phyloP scores from a whole-genome alignment of 2,888 invertebrate species.

The Apotomis betuletana region DNA sequence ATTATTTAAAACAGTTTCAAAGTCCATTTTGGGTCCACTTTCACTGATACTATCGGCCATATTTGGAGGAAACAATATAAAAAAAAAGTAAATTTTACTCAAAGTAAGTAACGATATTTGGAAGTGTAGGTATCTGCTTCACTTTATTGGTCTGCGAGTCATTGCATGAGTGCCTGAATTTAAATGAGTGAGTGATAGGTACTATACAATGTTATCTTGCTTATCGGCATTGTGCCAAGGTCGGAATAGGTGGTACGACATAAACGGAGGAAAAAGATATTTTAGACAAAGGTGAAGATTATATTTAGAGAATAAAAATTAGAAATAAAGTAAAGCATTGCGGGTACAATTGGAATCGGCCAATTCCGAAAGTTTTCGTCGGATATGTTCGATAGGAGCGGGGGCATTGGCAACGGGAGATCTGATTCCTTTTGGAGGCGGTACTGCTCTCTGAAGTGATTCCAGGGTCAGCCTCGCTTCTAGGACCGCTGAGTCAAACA shows the following conservation, averaged over 20 bases:
- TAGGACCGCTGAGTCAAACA: conserved; percentile 75
- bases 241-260: conserved; percentile 12
- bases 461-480: conserved; percentile 69
- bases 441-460: conserved; percentile 49
- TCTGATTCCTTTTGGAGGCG: conserved; percentile 41
- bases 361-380: conserved; percentile 64
- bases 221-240: conserved; percentile 40
- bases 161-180: conserved; percentile 31
- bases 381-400: conserved; percentile 65
- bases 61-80: conserved; percentile 9
- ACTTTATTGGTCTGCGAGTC: conserved; percentile 18
- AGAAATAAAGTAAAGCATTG: neutral
- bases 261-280: conserved; percentile 16
- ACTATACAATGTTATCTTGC: conserved; percentile 37
- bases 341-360: conserved; percentile 53
- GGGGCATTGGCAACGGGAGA: conserved; percentile 52
- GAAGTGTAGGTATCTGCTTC: neutral
- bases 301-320: conserved; percentile 16
- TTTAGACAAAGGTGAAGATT: conserved; percentile 19
- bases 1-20: conserved; percentile 66
- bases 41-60: conserved; percentile 54
- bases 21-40: conserved; percentile 56
- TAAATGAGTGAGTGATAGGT: conserved; percentile 21
- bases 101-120: conserved; percentile 8
- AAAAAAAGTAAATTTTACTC: neutral